These are phyloP conservation scores for Laterallus jamaicensis DNA, from an alignment of 2,113 vertebrate genomes.

Conservation along the genomic window DNA sequence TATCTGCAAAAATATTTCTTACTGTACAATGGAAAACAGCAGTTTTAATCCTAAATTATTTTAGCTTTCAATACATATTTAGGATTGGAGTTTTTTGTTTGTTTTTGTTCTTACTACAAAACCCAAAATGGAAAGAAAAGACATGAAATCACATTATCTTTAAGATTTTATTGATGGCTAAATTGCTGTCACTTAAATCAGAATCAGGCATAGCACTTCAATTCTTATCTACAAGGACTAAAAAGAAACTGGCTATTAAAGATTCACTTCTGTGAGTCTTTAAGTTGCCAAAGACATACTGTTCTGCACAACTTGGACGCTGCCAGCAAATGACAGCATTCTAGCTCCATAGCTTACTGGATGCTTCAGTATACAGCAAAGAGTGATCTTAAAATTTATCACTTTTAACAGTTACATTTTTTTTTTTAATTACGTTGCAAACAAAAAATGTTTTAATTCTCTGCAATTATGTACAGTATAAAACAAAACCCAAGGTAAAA, in stretches of 20 bases:
- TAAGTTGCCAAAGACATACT: not conserved
- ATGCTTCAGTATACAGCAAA: not conserved
- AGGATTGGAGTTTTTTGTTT: not conserved
- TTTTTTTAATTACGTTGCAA: not conserved
- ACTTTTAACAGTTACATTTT: not conserved
- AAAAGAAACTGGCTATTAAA: not conserved
- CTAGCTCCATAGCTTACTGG: not conserved
- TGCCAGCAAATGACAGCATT: not conserved
- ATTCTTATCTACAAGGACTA: not conserved
- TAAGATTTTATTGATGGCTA: conserved; percentile 55
- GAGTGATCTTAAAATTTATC: not conserved
- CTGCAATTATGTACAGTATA: conserved; percentile 15
- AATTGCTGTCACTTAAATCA: conserved; percentile 21
- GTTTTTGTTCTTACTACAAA: not conserved
- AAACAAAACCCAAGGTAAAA: conserved; percentile 12
- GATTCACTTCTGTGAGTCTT: not conserved
- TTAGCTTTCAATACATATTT: not conserved
- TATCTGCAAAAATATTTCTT: not conserved
- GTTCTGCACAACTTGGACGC: not conserved
- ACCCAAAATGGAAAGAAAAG: not conserved
- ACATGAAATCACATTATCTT: not conserved
- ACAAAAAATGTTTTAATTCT: not conserved
- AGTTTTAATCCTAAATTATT: not conserved
- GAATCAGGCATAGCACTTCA: not conserved
- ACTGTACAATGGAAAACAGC: not conserved